Evolutionary conservation across 35 echinoderm and acorn worm genomes (phyloP).

Genomic region (Ptychodera flava): DNA sequence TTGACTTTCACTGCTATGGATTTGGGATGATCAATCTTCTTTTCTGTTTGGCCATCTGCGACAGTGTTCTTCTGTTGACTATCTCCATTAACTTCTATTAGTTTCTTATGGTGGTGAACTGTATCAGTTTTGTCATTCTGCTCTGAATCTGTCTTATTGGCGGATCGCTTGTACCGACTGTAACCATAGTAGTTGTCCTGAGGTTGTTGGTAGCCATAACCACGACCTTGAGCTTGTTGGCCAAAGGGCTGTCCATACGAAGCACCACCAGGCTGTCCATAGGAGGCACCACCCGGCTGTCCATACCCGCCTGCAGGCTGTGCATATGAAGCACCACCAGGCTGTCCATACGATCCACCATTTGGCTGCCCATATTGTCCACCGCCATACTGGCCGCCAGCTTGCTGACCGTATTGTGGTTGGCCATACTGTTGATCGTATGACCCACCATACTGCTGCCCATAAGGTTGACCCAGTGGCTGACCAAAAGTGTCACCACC

Average conservation of each 20-base stretch:
- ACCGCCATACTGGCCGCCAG: too few species aligned
- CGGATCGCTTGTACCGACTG: not conserved
- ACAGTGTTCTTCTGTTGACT: not conserved
- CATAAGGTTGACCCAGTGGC: not conserved
- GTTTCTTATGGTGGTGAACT: too few species aligned
- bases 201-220: not conserved
- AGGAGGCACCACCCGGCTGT: too few species aligned
- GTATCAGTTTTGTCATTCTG: not conserved
- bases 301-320: too few species aligned
- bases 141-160: not conserved
- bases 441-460: not conserved
- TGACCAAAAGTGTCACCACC: too few species aligned
- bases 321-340: too few species aligned
- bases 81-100: too few species aligned
- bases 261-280: too few species aligned
- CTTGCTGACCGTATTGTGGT: too few species aligned
- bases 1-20: not conserved
- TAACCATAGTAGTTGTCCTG: not conserved
- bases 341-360: too few species aligned
- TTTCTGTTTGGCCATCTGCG: not conserved
- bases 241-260: too few species aligned
- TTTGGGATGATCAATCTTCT: not conserved
- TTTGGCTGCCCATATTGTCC: not conserved
- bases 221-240: too few species aligned
- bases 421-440: not conserved